phyloP scores from a whole-genome alignment of 2,113 vertebrate species.

The Ovis canadensis region DNA sequence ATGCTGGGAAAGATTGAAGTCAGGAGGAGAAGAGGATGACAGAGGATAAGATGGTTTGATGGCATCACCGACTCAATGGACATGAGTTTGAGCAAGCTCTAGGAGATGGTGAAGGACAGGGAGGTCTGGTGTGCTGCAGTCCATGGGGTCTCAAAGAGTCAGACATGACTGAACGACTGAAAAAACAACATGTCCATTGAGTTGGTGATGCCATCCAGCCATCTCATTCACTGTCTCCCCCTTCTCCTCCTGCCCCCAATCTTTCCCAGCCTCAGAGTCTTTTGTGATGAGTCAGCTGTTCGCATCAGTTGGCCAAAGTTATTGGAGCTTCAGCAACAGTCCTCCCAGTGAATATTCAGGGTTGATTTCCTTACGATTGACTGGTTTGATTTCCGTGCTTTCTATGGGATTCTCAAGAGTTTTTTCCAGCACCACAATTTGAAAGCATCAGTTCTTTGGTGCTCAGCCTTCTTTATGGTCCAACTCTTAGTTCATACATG shows the following conservation, averaged over 20 bases:
- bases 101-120: neutral
- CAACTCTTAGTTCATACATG: neutral
- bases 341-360: neutral
- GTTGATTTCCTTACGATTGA: neutral
- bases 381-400: neutral
- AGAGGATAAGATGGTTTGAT: neutral
- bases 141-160: neutral
- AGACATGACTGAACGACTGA: neutral
- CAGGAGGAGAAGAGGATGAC: neutral
- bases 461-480: neutral
- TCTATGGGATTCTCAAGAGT: neutral
- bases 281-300: neutral
- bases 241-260: neutral
- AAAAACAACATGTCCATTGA: neutral
- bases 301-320: neutral
- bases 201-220: neutral
- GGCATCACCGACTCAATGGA: neutral
- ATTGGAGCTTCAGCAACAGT: neutral
- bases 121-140: neutral
- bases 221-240: neutral
- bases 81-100: neutral
- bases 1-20: neutral
- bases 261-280: neutral
- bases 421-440: neutral
- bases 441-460: neutral